Base-by-base conservation (phyloP, 1,140 invertebrate species). In the Nephotettix cincticeps region DNA sequence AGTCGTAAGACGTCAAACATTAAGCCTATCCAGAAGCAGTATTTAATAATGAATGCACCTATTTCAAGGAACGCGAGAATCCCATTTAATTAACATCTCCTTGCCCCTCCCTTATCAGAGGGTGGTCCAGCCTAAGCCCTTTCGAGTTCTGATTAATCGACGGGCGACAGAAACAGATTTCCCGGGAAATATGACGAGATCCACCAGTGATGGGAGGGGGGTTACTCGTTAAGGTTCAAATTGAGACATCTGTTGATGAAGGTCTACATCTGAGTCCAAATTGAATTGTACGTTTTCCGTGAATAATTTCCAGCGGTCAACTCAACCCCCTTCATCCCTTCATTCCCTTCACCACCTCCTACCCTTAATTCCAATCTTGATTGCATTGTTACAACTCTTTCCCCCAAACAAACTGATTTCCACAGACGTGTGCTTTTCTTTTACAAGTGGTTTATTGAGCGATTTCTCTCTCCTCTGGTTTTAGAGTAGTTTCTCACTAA, bases 181-280 rank as follows among this genome's bases (percentile, higher is more conserved):
- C 47, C 14, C 21, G 6, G 19, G 47, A 51, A n/a, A 51, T 51
- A 51, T 51, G 47, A 51, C 47, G 21, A 36, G 32, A 51, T 40
- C 17, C 6, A 17, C 6, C 6, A 9, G 36, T 9, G 36, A 40
- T 6, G 36, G 4, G 47, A n/a, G 47, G 47, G 47, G 47, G 21
- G 47, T 6, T 9, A n/a, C 56, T 61, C 56, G 56, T 61, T 61
- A 61, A 61, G 23, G 27, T 29, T 25, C n/a, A 27, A 25, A 61
- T 27, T 29, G 23, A 27, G 23, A 61, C 27, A 61, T 61, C 56
- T 61, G 56, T 29, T 61, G 56, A 29, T 61, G 56, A 61, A 61
- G 56, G 56, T 29, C 23, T 29, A 61, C 56, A 61, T 61, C 56
- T 61, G 56, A 61, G 56, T n/a, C 56, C 56, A 61, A 61, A 61